phyloP scores from a whole-genome alignment of 2,797 vertebrate species.

The Manis crassicaudata region DNA sequence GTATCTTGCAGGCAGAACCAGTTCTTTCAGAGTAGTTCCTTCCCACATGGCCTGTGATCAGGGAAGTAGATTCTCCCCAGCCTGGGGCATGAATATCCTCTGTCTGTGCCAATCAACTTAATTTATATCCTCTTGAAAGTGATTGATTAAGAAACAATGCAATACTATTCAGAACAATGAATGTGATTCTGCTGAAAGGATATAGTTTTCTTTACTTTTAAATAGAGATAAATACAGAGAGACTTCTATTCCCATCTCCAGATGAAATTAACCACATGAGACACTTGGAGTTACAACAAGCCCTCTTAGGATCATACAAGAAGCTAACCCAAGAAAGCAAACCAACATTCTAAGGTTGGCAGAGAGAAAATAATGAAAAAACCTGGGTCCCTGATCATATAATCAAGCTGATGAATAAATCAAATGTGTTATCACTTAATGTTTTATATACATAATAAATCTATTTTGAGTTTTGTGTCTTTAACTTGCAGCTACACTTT shows the following conservation, averaged over 20 bases:
- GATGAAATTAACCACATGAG: not conserved
- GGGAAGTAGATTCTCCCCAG: not conserved
- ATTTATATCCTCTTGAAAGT: not conserved
- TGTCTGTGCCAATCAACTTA: not conserved
- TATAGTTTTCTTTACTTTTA: not conserved
- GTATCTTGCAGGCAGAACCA: not conserved
- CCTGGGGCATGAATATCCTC: not conserved
- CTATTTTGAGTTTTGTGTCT: not conserved
- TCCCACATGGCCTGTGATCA: not conserved
- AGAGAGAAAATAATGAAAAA: slow-evolving; percentile 16
- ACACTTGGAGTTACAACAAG: not conserved
- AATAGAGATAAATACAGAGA: not conserved
- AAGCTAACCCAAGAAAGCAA: not conserved
- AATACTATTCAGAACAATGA: not conserved
- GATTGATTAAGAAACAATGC: slow-evolving; percentile 35
- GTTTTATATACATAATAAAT: not conserved
- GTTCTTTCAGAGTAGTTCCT: not conserved
- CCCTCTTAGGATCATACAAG: not conserved
- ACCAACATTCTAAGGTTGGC: not conserved
- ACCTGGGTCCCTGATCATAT: not conserved
- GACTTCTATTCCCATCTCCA: not conserved
- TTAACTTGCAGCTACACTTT: not conserved
- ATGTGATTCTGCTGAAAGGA: not conserved
- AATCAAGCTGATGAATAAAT: not conserved
- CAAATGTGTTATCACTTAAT: not conserved